Evolutionary conservation across 1,140 invertebrate genomes (phyloP), one percentile per base, ranked within the genome.

Genomic region (Caenorhabditis tropicalis): DNA sequence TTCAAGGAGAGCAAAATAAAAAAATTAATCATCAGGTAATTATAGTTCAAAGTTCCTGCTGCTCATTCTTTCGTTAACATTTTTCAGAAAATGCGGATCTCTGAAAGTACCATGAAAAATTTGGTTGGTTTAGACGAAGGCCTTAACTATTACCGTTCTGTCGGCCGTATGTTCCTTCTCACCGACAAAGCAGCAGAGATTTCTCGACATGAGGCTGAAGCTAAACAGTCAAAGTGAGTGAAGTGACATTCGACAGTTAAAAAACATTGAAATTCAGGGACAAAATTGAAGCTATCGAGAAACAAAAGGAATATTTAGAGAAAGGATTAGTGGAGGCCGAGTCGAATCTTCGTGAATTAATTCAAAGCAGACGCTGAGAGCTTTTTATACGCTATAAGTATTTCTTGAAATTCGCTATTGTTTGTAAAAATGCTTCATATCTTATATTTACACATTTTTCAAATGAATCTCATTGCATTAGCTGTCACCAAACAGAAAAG

Each of bases 91-190:
- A 84, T 74, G 49, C 29, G 48, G 7, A 80, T 84, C 24, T 79
- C 83, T 6, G 74, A 84, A 27, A 65, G 58, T 19, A 84, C 83
- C 4, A 51, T 15, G n/a, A 84, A 58, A 36, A 70, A 65, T n/a
- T 15, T 84, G 10, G 27, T 27, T 2, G 70, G 21, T 16, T 43
- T 84, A 49, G 39, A 65, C 29, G 58, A 65, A 5, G 31, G 80
- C 19, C 60, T 48, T 27, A 82, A 82, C n/a, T 82, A 82, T 24
- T 82, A 82, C 24, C 82, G 74, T 6, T 53, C 58, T 7, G 79
- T 85, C 16, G 84, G 84, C 7, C 49, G 84, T 83, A 85, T 81
- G 79, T 85, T 81, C n/a, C n/a, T 85, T 12, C 79, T 85, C 10
- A 49, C 79, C 10, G 48, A 49, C 27, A 81, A 85, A 36, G 16